Evolutionary conservation across 2,113 vertebrate genomes (phyloP), one percentile per base, ranked within the genome.

Genomic region (Eulacestoma nigropectus): DNA sequence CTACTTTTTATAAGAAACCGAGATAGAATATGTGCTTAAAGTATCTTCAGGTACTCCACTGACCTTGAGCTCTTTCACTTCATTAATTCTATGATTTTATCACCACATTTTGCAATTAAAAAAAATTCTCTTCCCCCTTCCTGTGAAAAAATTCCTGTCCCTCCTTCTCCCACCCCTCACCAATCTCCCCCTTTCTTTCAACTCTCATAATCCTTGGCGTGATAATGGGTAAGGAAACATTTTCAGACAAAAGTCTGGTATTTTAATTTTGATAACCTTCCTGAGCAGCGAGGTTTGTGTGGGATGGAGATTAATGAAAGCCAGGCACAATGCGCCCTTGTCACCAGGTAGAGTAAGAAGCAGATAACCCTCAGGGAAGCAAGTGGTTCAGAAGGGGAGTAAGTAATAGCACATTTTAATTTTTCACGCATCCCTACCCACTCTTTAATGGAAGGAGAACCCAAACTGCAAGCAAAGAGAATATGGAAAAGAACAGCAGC

Each of bases 241-340:
- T 93, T 91, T 84, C 80, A 93, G 94, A 95, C 86, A 94, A 75
- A 94, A 86, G 76, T 56, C 87, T 95, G 90, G 85, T 89, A 77
- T 88, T 96, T 95, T 92, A 84, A 96, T 92, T 94, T 93, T 90
- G 91, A 95, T 96, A 96, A 93, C 84, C 80, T 96, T 80, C 65
- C 49, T 2, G 4, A 93, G 72, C 83, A 96, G 79, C 0, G 6
- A 84, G 74, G 56, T 91, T 96, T 85, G 87, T 87, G 93, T 95
- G 69, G 74, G 85, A 87, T 83, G 72, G 82, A 95, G 91, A 92
- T 96, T 90, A 97, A 92, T 90, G 94, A 95, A 96, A 77, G 77
- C 79, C 89, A 92, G 2, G 20, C 83, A 91, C 70, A 95, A 55
- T 72, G 50, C 5, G 2, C 78, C 79, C 68, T 82, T 90, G 72